Percentiles rank a stretch among this genome's conserved stretches.
Conservation (phyloP, 2,113 vertebrate species). For the Indri indri region DNA sequence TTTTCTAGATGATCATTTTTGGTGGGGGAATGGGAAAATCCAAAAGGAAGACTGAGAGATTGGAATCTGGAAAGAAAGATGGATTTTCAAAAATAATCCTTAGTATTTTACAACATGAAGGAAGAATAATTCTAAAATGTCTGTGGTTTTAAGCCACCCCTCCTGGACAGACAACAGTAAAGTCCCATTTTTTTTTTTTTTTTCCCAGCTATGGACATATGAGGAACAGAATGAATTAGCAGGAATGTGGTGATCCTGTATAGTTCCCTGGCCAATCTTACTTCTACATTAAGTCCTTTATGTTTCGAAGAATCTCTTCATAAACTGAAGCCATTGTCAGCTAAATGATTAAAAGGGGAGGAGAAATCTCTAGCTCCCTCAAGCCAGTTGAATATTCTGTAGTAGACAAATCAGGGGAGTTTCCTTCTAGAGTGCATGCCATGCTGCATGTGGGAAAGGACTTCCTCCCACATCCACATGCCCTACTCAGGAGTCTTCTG, state of each 20-base stretch:
- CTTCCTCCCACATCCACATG: not conserved
- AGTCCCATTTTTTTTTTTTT: not conserved
- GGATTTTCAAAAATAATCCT: not conserved
- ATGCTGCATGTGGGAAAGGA: not conserved
- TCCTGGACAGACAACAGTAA: not conserved
- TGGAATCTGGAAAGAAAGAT: not conserved
- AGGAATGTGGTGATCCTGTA: not conserved
- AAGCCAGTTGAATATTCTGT: not conserved
- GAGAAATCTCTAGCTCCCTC: not conserved
- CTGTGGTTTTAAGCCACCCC: not conserved
- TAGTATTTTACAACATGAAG: constrained; percentile 15
- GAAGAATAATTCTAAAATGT: not conserved
- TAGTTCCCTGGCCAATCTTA: not conserved
- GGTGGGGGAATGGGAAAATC: not conserved
- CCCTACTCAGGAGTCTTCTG: not conserved
- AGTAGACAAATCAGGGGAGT: not conserved
- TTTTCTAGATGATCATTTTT: not conserved
- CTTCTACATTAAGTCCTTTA: not conserved
- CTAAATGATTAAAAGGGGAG: not conserved
- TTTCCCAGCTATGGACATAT: not conserved
- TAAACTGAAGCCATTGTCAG: not conserved
- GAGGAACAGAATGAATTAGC: not conserved
- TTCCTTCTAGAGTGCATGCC: not conserved
- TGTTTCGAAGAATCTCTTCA: not conserved
- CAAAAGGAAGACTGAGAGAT: not conserved